These are phyloP conservation scores for Dendronephthya gigantea DNA, from an alignment of 64 coral and sea anemone genomes.

Conservation along the genomic window DNA sequence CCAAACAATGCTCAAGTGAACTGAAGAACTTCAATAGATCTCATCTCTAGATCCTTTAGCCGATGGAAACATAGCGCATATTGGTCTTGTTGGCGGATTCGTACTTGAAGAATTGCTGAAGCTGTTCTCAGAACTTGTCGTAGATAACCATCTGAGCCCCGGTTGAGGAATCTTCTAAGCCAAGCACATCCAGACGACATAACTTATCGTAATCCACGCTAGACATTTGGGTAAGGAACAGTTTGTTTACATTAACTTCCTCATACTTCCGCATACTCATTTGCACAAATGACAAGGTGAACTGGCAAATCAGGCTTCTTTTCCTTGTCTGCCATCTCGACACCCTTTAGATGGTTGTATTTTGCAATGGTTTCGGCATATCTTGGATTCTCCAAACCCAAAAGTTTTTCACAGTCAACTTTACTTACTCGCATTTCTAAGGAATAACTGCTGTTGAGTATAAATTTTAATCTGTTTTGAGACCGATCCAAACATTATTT, in stretches of 20 bases:
- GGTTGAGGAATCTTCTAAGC: neutral
- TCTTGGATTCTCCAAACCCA: neutral
- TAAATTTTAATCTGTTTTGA: neutral
- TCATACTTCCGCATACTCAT: neutral
- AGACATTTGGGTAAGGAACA: constrained; percentile 10
- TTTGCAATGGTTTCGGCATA: neutral
- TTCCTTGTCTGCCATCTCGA: neutral
- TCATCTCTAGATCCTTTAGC: no score
- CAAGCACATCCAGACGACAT: neutral
- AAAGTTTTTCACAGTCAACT: neutral
- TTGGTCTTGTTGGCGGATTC: no score
- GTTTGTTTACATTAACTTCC: neutral
- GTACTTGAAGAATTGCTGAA: no score
- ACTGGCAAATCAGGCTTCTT: neutral
- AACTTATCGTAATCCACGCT: constrained; percentile 11
- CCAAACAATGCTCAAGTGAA: no score
- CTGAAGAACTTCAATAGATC: no score
- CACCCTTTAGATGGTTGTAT: neutral
- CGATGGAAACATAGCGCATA: no score
- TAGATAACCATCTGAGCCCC: neutral
- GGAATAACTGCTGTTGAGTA: neutral
- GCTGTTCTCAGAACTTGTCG: neutral
- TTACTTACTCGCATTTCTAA: neutral
- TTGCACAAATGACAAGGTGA: neutral
- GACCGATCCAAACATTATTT: neutral